Evolutionary conservation across 35 echinoderm and acorn worm species (phyloP).

Genomic region (Patiria miniata): DNA sequence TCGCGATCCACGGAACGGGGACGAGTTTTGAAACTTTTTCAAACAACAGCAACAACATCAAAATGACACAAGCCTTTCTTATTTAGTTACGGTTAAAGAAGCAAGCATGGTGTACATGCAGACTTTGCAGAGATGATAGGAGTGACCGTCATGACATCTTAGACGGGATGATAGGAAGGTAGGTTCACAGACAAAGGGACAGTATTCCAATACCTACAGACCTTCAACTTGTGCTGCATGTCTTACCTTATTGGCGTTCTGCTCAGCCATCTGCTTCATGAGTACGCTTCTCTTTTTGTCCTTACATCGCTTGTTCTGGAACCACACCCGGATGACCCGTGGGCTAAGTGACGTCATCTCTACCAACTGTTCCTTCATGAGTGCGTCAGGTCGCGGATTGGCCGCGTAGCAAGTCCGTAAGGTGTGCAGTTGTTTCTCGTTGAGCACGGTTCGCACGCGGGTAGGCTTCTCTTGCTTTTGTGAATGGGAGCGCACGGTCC

Average conservation of each 20-base stretch:
- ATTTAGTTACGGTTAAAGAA: no score
- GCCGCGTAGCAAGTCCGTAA: constrained; percentile 93
- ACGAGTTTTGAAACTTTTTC: no score
- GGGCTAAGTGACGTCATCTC: constrained; percentile 96
- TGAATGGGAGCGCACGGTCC: constrained; percentile 78
- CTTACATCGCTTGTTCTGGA: constrained; percentile 99
- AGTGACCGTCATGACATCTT: no score
- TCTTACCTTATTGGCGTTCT: constrained; percentile 90
- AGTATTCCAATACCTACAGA: no score
- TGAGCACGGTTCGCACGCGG: constrained; percentile 92
- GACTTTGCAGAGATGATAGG: no score
- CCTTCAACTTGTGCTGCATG: no score
- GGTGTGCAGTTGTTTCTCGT: constrained; percentile 99
- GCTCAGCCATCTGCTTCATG: constrained; percentile 95
- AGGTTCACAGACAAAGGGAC: no score
- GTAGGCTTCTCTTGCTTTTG: constrained; percentile 99
- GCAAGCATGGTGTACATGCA: no score
- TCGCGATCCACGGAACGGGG: no score
- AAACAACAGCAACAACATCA: no score
- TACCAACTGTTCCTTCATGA: constrained; percentile 99
- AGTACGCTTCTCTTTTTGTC: constrained; percentile 87
- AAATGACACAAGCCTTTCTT: no score
- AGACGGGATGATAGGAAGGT: no score
- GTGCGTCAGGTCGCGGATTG: constrained; percentile 94
- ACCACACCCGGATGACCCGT: constrained; percentile 96